phyloP scores from a whole-genome alignment of 1,140 invertebrate species.

The Aphelinus atriplicis region DNA sequence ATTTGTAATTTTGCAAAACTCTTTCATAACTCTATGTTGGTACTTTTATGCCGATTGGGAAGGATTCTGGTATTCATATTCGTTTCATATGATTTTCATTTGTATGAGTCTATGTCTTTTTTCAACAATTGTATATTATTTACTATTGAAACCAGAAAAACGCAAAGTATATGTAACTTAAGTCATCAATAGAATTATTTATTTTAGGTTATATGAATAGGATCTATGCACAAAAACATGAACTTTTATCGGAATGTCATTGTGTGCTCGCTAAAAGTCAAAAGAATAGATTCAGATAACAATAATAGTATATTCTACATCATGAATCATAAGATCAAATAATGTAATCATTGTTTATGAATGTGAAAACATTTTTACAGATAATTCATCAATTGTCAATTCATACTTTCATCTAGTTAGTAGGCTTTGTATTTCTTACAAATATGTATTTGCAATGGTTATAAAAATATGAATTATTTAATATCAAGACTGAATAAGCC shows the following conservation, averaged over 20 bases:
- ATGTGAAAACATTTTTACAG: slow-evolving; percentile 11
- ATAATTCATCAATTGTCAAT: slow-evolving; percentile 13
- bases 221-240: slow-evolving; percentile 10
- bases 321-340: too few relatives aligned
- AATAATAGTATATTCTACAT: too few relatives aligned
- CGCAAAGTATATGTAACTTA: slow-evolving; percentile 56
- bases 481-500: slow-evolving; percentile 33
- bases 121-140: slow-evolving; percentile 56
- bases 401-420: slow-evolving; percentile 24
- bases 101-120: slow-evolving; percentile 57
- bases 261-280: too few relatives aligned
- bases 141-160: slow-evolving; percentile 61
- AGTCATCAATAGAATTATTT: background rate
- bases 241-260: background rate
- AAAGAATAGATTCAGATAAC: too few relatives aligned
- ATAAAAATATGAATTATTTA: slow-evolving; percentile 19
- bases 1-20: slow-evolving; percentile 73
- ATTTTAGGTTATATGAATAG: background rate
- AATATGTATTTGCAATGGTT: slow-evolving; percentile 28
- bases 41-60: slow-evolving; percentile 67
- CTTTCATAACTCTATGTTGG: slow-evolving; percentile 73
- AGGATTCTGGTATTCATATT: slow-evolving; percentile 62
- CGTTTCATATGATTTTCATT: slow-evolving; percentile 56
- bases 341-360: too few relatives aligned
- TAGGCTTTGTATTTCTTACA: slow-evolving; percentile 32